Conservation (phyloP, 1,140 invertebrate genomes). For the Bacillus rossius region DNA sequence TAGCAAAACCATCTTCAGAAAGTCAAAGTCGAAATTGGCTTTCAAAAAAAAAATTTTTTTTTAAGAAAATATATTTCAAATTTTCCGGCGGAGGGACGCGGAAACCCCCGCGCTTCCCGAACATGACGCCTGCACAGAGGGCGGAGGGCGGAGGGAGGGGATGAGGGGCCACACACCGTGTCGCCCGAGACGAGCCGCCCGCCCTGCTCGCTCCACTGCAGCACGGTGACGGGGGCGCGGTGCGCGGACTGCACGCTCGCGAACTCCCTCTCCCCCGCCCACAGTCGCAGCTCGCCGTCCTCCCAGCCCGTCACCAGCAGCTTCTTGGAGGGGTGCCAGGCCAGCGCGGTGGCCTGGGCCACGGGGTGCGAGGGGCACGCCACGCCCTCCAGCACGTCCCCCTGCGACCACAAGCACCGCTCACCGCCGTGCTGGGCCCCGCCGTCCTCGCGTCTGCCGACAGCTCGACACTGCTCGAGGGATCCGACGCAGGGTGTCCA, state of each 20-base stretch:
- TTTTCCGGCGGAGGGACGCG: too few species aligned
- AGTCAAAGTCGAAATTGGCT: too few species aligned
- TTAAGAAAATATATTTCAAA: too few species aligned
- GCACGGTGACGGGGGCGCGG: conserved; percentile 65
- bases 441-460: too few species aligned
- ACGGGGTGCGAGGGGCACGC: conserved; percentile 65
- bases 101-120: too few species aligned
- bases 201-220: conserved; percentile 72
- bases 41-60: too few species aligned
- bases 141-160: too few species aligned
- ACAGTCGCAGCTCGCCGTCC: conserved; percentile 79
- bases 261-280: conserved; percentile 59
- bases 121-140: too few species aligned
- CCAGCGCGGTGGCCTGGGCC: conserved; percentile 70
- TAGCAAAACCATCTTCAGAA: too few species aligned
- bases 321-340: conserved; percentile 85
- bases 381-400: conserved; percentile 71
- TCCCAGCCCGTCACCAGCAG: conserved; percentile 86
- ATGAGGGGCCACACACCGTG: conserved; percentile 42
- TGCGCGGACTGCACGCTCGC: conserved; percentile 70
- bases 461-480: too few species aligned
- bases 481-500: too few species aligned
- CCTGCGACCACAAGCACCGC: conserved; percentile 48
- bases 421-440: too few species aligned
- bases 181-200: conserved; percentile 77